Conservation (phyloP, 1,140 invertebrate genomes). For the Whitmania pigra region DNA sequence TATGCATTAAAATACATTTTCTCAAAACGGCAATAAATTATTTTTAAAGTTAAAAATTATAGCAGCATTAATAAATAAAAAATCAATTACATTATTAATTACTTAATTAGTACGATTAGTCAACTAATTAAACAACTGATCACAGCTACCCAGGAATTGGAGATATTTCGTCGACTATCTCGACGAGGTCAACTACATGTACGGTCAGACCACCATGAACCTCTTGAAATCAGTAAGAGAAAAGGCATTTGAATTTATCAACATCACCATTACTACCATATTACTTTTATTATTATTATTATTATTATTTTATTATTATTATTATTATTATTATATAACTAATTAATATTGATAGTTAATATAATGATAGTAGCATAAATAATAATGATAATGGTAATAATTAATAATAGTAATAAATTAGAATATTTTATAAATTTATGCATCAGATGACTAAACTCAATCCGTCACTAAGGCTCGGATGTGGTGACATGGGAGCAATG, state of each 20-base stretch:
- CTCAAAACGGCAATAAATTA: too few relatives aligned
- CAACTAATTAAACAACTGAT: background rate
- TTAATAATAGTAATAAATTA: too few relatives aligned
- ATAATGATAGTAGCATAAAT: too few relatives aligned
- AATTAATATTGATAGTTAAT: too few relatives aligned
- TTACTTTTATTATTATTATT: conserved; percentile 5
- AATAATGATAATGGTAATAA: too few relatives aligned
- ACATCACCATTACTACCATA: background rate
- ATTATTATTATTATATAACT: conserved; percentile 1
- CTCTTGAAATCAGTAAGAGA: background rate
- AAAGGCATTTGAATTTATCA: background rate
- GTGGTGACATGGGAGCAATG: background rate
- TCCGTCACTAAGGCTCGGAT: background rate
- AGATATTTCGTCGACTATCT: conserved; percentile 2
- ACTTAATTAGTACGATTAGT: too few relatives aligned
- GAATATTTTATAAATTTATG: background rate
- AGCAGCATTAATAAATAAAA: too few relatives aligned
- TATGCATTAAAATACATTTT: too few relatives aligned
- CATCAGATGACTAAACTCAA: conserved; percentile 1
- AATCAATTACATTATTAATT: too few relatives aligned
- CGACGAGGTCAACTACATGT: background rate
- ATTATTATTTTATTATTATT: background rate
- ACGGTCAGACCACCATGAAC: background rate
- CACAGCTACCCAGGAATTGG: conserved; percentile 4
- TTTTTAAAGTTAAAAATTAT: too few relatives aligned